phyloP scores from a whole-genome alignment of 1,140 invertebrate genomes.

The Dryas iulia region DNA sequence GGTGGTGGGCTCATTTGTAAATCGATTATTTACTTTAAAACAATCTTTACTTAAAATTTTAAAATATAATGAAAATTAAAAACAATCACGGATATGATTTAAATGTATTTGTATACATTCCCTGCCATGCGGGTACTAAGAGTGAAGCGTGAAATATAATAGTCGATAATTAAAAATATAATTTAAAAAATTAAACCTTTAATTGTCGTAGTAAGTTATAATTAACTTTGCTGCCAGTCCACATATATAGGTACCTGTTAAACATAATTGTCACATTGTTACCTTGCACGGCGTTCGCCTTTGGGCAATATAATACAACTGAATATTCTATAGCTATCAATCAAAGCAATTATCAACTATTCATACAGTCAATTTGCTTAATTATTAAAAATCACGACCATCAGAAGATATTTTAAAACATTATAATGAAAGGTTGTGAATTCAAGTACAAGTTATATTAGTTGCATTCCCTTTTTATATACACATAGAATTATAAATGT shows the following conservation, averaged over 20 bases:
- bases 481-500: too few species aligned
- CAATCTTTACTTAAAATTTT: too few species aligned
- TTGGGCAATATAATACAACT: conserved; percentile 8
- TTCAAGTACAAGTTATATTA: not conserved
- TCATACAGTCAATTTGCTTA: not conserved
- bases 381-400: not conserved
- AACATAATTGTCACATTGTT: not conserved
- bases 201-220: not conserved
- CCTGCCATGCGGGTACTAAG: too few species aligned
- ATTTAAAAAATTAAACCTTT: too few species aligned
- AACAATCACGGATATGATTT: too few species aligned
- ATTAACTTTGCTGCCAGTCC: not conserved
- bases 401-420: not conserved
- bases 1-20: too few species aligned
- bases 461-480: too few species aligned
- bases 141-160: too few species aligned
- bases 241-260: not conserved
- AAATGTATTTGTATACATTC: too few species aligned
- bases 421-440: not conserved
- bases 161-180: too few species aligned
- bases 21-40: too few species aligned
- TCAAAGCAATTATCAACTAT: conserved; percentile 20
- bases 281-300: not conserved
- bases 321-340: conserved; percentile 17
- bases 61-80: too few species aligned